Base-by-base conservation (phyloP, 2,888 invertebrate genomes). In the Eumacrocentrus americanus region DNA sequence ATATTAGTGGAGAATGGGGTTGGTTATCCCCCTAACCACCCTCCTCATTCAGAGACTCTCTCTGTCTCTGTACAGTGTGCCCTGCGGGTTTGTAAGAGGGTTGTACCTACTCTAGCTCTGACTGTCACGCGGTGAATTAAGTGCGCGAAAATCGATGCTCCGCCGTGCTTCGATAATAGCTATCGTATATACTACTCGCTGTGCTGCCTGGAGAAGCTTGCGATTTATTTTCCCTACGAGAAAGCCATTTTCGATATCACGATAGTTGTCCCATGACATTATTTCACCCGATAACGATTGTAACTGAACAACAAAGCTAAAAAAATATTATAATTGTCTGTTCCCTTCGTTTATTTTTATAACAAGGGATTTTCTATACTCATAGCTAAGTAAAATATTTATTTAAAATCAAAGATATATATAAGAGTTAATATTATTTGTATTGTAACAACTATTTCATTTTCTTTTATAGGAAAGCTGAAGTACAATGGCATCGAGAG, bases 51-150 rank as follows among this genome's bases (percentile, higher is more conserved):
- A 35, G 11, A 35, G n/a, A n/a, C n/a, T n/a, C n/a, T 7, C 9
- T 12, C 12, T 25, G n/a, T 25, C 38, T 44, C 23, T 11, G 14
- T 38, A 16, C 25, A 22, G 20, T 47, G 37, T 58, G 40, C 20
- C 48, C 38, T 29, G 34, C 29, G 53, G 44, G 50, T 37, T 50
- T 48, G 47, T 35, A 54, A 56, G 46, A 57, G 22, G 65, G 53
- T 29, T 6, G 29, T 29, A 61, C 60, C 65, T 65, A 70, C 58
- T 23, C 25, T 46, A 46, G 20, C 29, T 59, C 25, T 59, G 55
- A 55, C 58, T 66, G 67, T 72, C 68, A 61, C 70, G 69, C 58
- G 61, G 65, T 63, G 70, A 72, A 73, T 72, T 71, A 71, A 72
- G 64, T 58, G 63, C 50, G 61, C 61, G 56, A 70, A 29, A 29